Conservation (phyloP, 2,113 vertebrate genomes). For the Ceratotherium simum region DNA sequence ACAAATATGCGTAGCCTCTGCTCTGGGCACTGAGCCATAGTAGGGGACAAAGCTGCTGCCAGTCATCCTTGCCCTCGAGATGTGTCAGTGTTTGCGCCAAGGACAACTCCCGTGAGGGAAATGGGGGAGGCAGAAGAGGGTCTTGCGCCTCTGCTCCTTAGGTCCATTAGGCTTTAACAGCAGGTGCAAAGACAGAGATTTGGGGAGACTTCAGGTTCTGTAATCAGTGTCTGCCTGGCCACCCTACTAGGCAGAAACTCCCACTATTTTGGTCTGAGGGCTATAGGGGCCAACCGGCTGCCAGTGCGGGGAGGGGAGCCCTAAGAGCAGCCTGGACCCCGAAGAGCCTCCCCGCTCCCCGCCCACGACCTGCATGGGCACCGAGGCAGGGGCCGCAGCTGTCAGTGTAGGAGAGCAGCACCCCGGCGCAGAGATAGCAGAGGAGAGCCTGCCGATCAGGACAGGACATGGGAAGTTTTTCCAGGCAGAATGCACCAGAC, state of each 20-base stretch:
- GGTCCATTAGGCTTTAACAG: constrained; percentile 67
- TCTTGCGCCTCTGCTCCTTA: background rate
- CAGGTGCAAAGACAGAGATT: constrained; percentile 82
- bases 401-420: background rate
- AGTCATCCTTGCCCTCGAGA: background rate
- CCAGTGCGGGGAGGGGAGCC: background rate
- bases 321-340: background rate
- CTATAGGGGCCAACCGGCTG: background rate
- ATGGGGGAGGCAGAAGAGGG: background rate
- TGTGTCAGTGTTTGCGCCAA: background rate
- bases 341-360: background rate
- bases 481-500: background rate
- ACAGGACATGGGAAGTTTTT: background rate
- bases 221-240: background rate
- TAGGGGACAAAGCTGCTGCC: background rate
- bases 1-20: background rate
- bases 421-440: background rate
- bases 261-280: background rate
- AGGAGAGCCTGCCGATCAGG: background rate
- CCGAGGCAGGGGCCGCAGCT: background rate
- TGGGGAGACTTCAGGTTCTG: background rate
- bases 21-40: background rate
- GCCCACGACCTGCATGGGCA: background rate
- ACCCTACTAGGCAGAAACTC: background rate
- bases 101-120: background rate